These are phyloP conservation scores for Apeltes quadracus DNA, from an alignment of 2,113 vertebrate genomes.

Conservation along the genomic window DNA sequence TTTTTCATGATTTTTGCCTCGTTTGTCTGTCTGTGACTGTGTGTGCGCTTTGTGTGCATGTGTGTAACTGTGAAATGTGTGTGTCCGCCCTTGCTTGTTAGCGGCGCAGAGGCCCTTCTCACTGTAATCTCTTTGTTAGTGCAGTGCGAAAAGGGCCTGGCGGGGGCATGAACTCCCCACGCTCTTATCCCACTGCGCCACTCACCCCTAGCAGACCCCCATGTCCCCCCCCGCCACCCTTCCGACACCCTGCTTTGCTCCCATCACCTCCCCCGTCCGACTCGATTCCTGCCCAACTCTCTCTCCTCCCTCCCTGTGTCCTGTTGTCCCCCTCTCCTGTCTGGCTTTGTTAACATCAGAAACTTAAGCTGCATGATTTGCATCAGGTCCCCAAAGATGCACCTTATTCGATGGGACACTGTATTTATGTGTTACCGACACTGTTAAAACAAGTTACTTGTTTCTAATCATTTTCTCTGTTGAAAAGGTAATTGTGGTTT, in stretches of 20 bases:
- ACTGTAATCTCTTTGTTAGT: slow-evolving; percentile 91
- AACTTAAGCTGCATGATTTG: slow-evolving; percentile 34
- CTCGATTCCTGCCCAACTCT: slow-evolving; percentile 30
- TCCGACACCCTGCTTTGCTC: slow-evolving; percentile 59
- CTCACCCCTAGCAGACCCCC: slow-evolving; percentile 78
- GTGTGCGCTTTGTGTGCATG: slow-evolving; percentile 16
- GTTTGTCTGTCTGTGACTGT: slow-evolving; percentile 29
- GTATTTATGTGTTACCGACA: not conserved
- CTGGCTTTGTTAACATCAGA: slow-evolving; percentile 46
- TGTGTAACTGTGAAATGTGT: slow-evolving; percentile 2
- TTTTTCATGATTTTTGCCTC: slow-evolving; percentile 37
- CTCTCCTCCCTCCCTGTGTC: slow-evolving; percentile 34
- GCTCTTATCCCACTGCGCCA: slow-evolving; percentile 76
- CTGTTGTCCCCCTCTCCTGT: slow-evolving; percentile 55
- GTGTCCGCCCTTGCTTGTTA: slow-evolving; percentile 67
- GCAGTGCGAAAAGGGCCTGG: slow-evolving; percentile 86
- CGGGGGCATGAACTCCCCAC: slow-evolving; percentile 87
- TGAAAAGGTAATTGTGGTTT: not conserved
- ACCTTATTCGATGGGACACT: not conserved
- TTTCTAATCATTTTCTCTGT: not conserved
- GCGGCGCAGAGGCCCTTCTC: slow-evolving; percentile 72
- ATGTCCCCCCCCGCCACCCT: slow-evolving; percentile 63
- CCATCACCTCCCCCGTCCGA: slow-evolving; percentile 49
- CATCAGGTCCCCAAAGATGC: slow-evolving; percentile 28
- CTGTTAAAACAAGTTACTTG: not conserved